Conservation (phyloP, 2,797 vertebrate species). For the Oceanodroma leucorhoa region DNA sequence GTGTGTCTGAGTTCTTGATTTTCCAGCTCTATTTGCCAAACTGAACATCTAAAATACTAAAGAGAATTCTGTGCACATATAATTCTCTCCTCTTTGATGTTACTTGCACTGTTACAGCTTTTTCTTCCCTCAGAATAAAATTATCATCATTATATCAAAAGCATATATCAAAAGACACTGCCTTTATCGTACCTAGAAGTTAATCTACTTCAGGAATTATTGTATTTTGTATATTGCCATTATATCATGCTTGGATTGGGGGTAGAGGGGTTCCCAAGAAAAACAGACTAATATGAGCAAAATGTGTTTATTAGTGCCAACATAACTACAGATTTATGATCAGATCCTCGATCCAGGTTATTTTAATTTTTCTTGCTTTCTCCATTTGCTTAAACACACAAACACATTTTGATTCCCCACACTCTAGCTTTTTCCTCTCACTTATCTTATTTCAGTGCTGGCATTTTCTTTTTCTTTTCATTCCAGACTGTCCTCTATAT, state of each 20-base stretch:
- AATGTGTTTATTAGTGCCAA: not conserved
- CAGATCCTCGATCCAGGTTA: not conserved
- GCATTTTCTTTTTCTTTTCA: not conserved
- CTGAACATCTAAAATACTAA: not conserved
- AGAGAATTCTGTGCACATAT: not conserved
- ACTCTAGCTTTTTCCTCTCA: not conserved
- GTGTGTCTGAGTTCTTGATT: not conserved
- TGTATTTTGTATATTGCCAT: not conserved
- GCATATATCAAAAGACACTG: not conserved
- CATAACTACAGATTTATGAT: not conserved
- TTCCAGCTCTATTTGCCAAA: not conserved
- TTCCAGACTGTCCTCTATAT: not conserved
- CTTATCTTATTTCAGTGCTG: not conserved
- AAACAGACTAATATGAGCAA: not conserved
- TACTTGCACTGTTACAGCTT: not conserved
- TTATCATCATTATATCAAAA: not conserved
- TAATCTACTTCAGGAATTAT: not conserved
- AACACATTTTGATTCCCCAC: not conserved
- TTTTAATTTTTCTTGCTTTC: not conserved
- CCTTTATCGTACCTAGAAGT: not conserved
- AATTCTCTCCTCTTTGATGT: not conserved
- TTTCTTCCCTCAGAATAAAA: not conserved
- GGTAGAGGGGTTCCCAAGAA: not conserved
- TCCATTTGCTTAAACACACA: not conserved
- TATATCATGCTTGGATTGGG: not conserved